Evolutionary conservation across 1,140 invertebrate species (phyloP), one percentile per base, ranked within the genome.

Genomic region (Pogonomyrmex barbatus): DNA sequence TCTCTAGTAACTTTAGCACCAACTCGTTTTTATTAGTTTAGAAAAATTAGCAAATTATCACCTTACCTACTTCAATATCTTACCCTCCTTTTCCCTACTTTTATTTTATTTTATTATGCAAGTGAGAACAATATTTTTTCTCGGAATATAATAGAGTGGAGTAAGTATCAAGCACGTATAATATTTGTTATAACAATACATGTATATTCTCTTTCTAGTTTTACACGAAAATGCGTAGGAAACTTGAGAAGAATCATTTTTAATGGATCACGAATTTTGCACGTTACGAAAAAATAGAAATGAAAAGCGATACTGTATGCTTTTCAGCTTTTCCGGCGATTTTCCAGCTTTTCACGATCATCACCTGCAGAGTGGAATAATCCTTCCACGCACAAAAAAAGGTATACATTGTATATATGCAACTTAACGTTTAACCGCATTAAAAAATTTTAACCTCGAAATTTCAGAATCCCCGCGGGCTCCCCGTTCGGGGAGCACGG

Each of bases 231-330:
- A 9, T 14, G 42, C 30, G 4, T 58, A 73, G 42, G 42, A 62
- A 73, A 82, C 50, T 82, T 24, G 67, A 71, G 54, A 58, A 17
- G 39, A 56, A 30, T 30, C 10, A 6, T 10, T 83, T 83, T 75
- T 62, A 75, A 83, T 50, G n/a, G 12, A 62, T 24, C 24, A n/a
- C 8, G 33, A 75, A 75, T 83, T 60, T 42, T 83, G 50, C 60
- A 62, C 75, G 50, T 50, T 36, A 30, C 70, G 3, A 39, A 73
- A 81, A 71, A 82, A 33, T 36, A 12, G 5, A 60, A 75, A 62
- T 36, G 30, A 58, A 60, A 73, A 73, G 12, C 17, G n/a, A 83
- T 60, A 73, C 33, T 30, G 4, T 8, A 33, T 2, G 30, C 33
- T 65, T 65, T 65, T 36, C n/a, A 52, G 45, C 33, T 42, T 39